Evolutionary conservation across 1,140 invertebrate genomes (phyloP).

Genomic region (Platyura marginata): DNA sequence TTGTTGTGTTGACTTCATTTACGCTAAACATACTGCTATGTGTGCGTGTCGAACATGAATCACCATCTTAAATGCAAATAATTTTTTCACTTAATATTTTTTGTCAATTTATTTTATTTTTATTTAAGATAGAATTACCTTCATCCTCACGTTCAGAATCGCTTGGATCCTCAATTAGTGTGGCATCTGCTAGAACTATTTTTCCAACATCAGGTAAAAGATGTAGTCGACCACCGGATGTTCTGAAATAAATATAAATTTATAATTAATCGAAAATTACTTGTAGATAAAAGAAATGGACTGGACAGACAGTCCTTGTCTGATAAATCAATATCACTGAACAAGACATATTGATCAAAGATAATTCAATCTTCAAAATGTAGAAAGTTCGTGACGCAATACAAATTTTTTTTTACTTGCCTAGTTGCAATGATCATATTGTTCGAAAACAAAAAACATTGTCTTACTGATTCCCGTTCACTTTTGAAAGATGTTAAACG

Average conservation of each 20-base stretch:
- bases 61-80: slow-evolving; percentile 15
- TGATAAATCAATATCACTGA: too few species aligned
- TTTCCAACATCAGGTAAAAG: slow-evolving; percentile 65
- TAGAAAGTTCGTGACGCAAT: background rate
- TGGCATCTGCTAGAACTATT: slow-evolving; percentile 65
- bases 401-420: slow-evolving; percentile 17
- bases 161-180: slow-evolving; percentile 60
- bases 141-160: slow-evolving; percentile 43
- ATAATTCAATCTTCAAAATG: background rate
- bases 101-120: background rate
- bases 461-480: slow-evolving; percentile 53
- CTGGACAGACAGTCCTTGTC: background rate
- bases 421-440: slow-evolving; percentile 62
- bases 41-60: slow-evolving; percentile 25
- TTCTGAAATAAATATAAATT: slow-evolving; percentile 26
- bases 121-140: slow-evolving; percentile 18
- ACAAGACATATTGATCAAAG: too few species aligned
- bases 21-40: slow-evolving; percentile 19
- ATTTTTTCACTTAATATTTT: background rate
- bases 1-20: slow-evolving; percentile 38
- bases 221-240: slow-evolving; percentile 70
- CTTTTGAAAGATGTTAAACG: slow-evolving; percentile 41
- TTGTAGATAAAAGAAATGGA: background rate
- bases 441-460: slow-evolving; percentile 74
- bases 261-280: background rate